These are phyloP conservation scores for Drosophila fuyamai DNA, from an alignment of 1,140 invertebrate genomes.

Conservation along the genomic window DNA sequence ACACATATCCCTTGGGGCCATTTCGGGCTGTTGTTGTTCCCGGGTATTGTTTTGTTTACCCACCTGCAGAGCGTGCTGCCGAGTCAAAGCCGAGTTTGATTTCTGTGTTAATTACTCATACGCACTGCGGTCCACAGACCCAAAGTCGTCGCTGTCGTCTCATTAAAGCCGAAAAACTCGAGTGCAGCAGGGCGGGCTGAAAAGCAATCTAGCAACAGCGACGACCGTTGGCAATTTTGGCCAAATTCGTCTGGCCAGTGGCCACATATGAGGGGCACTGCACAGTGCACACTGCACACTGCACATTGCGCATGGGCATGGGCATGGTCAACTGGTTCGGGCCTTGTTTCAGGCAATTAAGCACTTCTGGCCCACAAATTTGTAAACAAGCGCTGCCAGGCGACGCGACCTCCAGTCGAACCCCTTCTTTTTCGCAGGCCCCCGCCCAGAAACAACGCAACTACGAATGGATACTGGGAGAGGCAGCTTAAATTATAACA, in stretches of 20 bases:
- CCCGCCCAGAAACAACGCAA: not conserved
- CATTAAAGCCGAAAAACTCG: constrained; percentile 46
- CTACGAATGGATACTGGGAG: not conserved
- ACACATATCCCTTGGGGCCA: constrained; percentile 6
- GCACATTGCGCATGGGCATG: constrained; percentile 42
- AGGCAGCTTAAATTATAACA: not conserved
- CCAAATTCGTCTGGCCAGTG: constrained; percentile 56
- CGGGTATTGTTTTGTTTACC: constrained; percentile 17
- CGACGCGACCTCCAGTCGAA: constrained; percentile 8
- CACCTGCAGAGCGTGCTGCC: constrained; percentile 18
- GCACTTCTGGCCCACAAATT: constrained; percentile 45
- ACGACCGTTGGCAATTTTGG: constrained; percentile 55
- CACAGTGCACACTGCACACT: constrained; percentile 5
- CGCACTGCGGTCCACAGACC: constrained; percentile 46
- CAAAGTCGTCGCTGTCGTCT: constrained; percentile 42
- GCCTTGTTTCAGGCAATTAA: constrained; percentile 39
- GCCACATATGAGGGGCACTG: constrained; percentile 11
- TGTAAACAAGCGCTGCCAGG: constrained; percentile 25
- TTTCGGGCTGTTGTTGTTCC: constrained; percentile 33
- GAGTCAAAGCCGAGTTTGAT: constrained; percentile 30
- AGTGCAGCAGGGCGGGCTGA: constrained; percentile 25
- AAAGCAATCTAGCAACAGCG: constrained; percentile 57
- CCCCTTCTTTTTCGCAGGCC: constrained; percentile 5
- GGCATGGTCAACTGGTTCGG: constrained; percentile 60
- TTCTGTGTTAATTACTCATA: constrained; percentile 72